phyloP scores from a whole-genome alignment of 2,797 vertebrate genomes.

The Squalus acanthias region DNA sequence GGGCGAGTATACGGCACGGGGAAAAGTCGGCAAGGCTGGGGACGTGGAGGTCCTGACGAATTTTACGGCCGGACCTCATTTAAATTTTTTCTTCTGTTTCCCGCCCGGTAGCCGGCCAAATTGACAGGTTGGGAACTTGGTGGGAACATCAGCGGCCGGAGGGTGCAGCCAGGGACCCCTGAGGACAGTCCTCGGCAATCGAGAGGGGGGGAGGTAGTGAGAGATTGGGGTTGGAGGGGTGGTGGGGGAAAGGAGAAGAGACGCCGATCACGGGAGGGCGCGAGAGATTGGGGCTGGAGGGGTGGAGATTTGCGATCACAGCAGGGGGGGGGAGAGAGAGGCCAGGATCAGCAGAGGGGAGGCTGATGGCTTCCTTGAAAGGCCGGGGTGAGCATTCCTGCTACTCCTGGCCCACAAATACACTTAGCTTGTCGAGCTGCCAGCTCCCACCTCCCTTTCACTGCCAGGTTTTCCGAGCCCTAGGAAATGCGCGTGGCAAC shows the following conservation, averaged over 20 bases:
- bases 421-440: not conserved
- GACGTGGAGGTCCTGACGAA: too few species aligned
- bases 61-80: too few species aligned
- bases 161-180: too few species aligned
- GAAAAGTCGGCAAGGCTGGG: too few species aligned
- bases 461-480: not conserved
- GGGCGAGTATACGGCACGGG: too few species aligned
- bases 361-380: not conserved
- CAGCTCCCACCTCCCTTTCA: not conserved
- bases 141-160: too few species aligned
- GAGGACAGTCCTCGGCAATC: too few species aligned
- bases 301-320: not conserved
- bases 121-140: too few species aligned
- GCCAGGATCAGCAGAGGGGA: not conserved
- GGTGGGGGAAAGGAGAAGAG: not conserved
- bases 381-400: not conserved
- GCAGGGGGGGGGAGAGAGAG: not conserved
- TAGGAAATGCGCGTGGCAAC: too few species aligned
- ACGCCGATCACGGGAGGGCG: not conserved
- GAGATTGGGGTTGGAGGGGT: not conserved
- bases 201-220: not conserved
- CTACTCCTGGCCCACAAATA: not conserved
- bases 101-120: too few species aligned
- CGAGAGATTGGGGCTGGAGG: not conserved
- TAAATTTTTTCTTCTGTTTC: too few species aligned